Evolutionary conservation across 2,797 vertebrate genomes (phyloP).

Genomic region (Enteromius anoplus): DNA sequence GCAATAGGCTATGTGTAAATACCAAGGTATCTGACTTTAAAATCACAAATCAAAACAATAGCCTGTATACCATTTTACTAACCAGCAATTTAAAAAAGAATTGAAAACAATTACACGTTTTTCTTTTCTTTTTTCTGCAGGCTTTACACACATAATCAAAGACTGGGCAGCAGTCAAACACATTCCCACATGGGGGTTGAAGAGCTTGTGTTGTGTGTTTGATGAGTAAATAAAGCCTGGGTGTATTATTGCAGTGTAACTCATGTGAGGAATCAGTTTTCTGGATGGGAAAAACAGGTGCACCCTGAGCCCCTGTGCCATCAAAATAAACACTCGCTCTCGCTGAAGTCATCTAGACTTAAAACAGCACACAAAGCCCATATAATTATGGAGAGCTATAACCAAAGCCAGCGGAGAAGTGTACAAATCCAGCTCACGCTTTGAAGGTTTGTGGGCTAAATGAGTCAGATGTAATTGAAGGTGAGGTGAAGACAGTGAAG

Average conservation of each 20-base stretch:
- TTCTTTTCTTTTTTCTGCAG: too few species aligned
- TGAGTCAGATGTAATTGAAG: constrained; percentile 32
- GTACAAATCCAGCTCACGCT: background rate
- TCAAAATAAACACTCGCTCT: constrained; percentile 14
- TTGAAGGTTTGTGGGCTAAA: constrained; percentile 23
- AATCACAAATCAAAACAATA: background rate
- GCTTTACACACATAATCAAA: constrained; percentile 1
- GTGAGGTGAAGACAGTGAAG: constrained; percentile 16
- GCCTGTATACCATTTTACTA: background rate
- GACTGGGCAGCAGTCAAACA: background rate
- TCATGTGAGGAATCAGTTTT: constrained; percentile 62
- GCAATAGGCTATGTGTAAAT: background rate
- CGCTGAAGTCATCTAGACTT: background rate
- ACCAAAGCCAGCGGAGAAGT: background rate
- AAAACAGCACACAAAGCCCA: background rate
- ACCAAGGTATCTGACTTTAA: background rate
- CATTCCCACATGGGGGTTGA: background rate
- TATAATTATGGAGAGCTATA: background rate
- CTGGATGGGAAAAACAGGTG: constrained; percentile 71
- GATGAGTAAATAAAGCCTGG: constrained; percentile 15
- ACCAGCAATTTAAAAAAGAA: constrained; percentile 40
- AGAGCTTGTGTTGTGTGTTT: constrained; percentile 16
- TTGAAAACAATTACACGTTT: background rate
- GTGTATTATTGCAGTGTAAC: constrained; percentile 25
- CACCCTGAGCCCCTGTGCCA: constrained; percentile 6